These are phyloP conservation scores for Chirona hameri DNA, from an alignment of 2,888 invertebrate genomes.

Conservation along the genomic window DNA sequence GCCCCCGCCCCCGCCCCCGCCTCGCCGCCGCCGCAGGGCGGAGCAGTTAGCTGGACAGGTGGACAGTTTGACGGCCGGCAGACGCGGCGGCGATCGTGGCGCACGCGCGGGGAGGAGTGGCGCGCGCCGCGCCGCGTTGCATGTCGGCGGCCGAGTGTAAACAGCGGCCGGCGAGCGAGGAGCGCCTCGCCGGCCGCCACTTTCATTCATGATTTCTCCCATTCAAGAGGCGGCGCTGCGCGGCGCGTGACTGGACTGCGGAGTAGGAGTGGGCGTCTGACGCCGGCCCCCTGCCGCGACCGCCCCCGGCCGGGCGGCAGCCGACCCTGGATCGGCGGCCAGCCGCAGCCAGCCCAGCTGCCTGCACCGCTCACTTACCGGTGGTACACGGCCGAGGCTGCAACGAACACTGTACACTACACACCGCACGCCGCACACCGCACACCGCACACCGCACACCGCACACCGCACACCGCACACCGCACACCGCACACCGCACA, in stretches of 20 bases:
- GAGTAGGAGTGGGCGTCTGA: neutral
- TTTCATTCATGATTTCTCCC: conserved; percentile 25
- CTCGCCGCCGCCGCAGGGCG: neutral
- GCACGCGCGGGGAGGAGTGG: neutral
- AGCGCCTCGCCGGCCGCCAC: neutral
- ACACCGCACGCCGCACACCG: no score
- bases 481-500: no score
- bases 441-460: no score
- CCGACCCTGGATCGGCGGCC: neutral
- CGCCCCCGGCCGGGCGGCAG: neutral
- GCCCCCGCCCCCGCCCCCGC: neutral
- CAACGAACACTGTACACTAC: no score
- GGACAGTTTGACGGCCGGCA: neutral
- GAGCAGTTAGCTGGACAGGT: neutral
- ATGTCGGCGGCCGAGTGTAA: conserved; percentile 1
- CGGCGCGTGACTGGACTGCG: neutral
- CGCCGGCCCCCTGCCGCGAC: neutral
- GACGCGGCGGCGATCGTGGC: neutral
- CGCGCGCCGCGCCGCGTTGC: neutral
- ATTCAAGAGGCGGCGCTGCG: conserved; percentile 1
- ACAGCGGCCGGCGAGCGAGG: neutral
- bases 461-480: no score
- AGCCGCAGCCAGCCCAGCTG: neutral
- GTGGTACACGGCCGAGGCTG: no score
- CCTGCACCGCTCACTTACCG: neutral